Evolutionary conservation across 2,888 invertebrate genomes (phyloP), one percentile per base, ranked within the genome.

Genomic region (Parnassius glacialis): DNA sequence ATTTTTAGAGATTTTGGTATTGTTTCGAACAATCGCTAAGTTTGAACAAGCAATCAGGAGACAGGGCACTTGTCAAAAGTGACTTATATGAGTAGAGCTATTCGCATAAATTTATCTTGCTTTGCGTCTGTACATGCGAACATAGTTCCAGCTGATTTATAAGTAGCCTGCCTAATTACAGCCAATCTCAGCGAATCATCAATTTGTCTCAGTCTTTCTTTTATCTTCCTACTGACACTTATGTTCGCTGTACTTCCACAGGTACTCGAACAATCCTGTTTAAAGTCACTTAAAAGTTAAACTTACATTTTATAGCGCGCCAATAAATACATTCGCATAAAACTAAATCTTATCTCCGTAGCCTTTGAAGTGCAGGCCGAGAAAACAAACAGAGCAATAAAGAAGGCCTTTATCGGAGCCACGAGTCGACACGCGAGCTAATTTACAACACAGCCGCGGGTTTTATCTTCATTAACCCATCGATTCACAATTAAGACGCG

Each of bases 401-500:
- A 91, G 90, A 85, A 89, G 83, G 85, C 85, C 87, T 90, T 90
- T 90, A 90, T 90, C 90, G 82, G 85, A 85, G 86, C 85, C 85
- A 84, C 83, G 87, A 90, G 90, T 90, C 90, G 90, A 90, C 90
- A 91, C 90, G 90, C 90, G 85, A 90, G 89, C 90, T 90, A 91
- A 91, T 91, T 91, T 90, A 91, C 90, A 88, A 90, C 90, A 90
- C 88, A 81, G 86, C 89, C 90, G 85, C 86, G 85, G 87, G 90
- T 90, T 91, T 91, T 91, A 91, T 91, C 91, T 91, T 91, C 91
- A 91, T 91, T 91, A 91, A 90, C 90, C 91, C 90, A 91, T 91
- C 91, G 90, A 90, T 90, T 90, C 90, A 89, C 91, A 91, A 91
- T 91, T 91, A 91, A 91, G 91, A 90, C 91, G 89, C 86, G 82